Percentiles rank a stretch among this genome's conserved stretches.
Evolutionary conservation across 1,140 invertebrate genomes (phyloP).

Genomic region (Cydia splendana): DNA sequence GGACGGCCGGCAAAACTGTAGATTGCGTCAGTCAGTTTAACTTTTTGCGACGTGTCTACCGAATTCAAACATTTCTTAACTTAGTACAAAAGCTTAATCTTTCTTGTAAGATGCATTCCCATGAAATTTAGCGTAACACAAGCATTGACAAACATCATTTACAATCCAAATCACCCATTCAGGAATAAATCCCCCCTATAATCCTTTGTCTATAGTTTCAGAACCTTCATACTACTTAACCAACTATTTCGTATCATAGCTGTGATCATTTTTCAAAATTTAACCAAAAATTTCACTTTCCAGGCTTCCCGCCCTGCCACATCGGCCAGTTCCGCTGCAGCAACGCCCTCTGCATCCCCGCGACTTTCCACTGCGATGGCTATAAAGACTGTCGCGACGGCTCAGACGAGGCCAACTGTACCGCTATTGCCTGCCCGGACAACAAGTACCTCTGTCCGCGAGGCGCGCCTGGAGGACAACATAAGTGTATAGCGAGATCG

Average conservation of each 20-base stretch:
- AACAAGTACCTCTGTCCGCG: slow-evolving; percentile 95
- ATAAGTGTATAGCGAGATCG: slow-evolving; percentile 92
- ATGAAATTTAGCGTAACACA: too few relatives aligned
- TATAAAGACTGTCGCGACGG: slow-evolving; percentile 92
- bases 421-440: slow-evolving; percentile 92
- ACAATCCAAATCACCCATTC: not conserved
- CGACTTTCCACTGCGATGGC: slow-evolving; percentile 90
- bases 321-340: slow-evolving; percentile 95
- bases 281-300: slow-evolving; percentile 37
- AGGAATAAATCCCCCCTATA: too few relatives aligned
- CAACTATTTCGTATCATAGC: too few relatives aligned
- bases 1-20: too few relatives aligned
- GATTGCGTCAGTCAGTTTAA: too few relatives aligned
- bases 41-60: too few relatives aligned
- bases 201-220: too few relatives aligned
- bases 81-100: too few relatives aligned
- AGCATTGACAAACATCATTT: not conserved
- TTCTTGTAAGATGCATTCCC: too few relatives aligned
- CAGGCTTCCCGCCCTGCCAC: slow-evolving; percentile 94
- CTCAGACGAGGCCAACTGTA: slow-evolving; percentile 94
- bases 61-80: too few relatives aligned
- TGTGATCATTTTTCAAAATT: too few relatives aligned
- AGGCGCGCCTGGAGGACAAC: slow-evolving; percentile 83
- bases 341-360: slow-evolving; percentile 95
- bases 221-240: too few relatives aligned